phyloP scores from a whole-genome alignment of 2,113 vertebrate genomes.

The Leiothrix lutea region DNA sequence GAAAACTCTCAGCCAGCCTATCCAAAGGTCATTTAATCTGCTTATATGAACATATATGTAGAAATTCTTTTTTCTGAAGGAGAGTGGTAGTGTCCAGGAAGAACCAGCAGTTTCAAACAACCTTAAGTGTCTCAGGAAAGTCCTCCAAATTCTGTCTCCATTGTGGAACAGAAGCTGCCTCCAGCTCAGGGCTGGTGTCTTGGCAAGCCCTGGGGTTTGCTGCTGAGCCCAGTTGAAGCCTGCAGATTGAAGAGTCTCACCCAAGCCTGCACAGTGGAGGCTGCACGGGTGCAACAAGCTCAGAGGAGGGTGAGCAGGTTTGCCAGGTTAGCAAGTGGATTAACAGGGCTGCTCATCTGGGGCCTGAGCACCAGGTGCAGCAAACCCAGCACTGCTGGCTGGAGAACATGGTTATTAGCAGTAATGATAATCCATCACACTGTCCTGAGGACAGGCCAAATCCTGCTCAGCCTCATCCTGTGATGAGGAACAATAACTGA shows the following conservation, averaged over 20 bases:
- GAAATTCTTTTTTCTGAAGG: not conserved
- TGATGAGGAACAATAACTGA: not conserved
- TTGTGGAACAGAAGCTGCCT: not conserved
- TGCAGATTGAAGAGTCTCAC: not conserved
- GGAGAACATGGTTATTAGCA: not conserved
- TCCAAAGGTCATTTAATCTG: not conserved
- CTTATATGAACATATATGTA: not conserved
- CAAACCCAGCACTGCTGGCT: not conserved
- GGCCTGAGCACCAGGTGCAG: not conserved
- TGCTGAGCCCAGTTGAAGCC: not conserved
- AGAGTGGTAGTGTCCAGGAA: conserved; percentile 20
- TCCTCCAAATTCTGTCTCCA: not conserved
- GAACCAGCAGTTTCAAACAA: not conserved
- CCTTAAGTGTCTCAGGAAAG: not conserved
- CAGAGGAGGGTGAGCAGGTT: not conserved
- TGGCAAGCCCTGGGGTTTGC: not conserved
- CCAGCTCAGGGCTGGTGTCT: not conserved
- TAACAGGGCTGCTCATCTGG: not conserved
- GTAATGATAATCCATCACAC: not conserved
- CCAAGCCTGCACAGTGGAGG: not conserved
- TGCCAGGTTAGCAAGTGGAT: not conserved
- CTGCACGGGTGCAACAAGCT: not conserved
- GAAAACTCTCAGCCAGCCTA: not conserved
- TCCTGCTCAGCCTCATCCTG: not conserved
- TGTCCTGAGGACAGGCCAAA: not conserved